phyloP scores from a whole-genome alignment of 1,140 invertebrate genomes.

The Bombyx mandarina region DNA sequence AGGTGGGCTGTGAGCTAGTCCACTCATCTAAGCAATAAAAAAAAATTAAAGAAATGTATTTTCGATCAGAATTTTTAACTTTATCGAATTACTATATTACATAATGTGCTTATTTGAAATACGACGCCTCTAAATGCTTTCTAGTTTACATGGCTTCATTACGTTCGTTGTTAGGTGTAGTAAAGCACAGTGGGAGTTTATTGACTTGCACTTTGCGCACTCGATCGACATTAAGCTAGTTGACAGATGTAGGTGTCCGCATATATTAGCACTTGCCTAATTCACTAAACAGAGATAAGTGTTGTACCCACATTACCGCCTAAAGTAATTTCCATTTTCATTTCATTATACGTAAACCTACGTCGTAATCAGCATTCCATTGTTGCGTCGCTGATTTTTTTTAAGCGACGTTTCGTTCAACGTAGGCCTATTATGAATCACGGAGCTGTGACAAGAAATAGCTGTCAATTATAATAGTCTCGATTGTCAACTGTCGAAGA shows the following conservation, averaged over 20 bases:
- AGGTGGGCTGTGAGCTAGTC: too few species aligned
- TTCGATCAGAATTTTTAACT: neutral
- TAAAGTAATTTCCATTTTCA: constrained; percentile 22
- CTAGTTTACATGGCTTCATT: constrained; percentile 15
- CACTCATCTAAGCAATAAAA: too few species aligned
- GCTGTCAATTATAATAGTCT: constrained; percentile 3
- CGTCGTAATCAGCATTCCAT: too few species aligned
- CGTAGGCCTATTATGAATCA: too few species aligned
- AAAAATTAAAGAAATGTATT: too few species aligned
- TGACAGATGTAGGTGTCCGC: constrained; percentile 59
- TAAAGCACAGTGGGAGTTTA: constrained; percentile 39
- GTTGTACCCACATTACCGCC: constrained; percentile 47
- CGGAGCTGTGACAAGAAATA: too few species aligned
- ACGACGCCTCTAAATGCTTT: constrained; percentile 14
- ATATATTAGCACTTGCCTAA: constrained; percentile 65
- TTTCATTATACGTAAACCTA: constrained; percentile 8
- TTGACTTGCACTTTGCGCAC: constrained; percentile 27
- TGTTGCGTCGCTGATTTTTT: too few species aligned
- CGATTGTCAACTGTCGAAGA: neutral
- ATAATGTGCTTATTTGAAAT: neutral
- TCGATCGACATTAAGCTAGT: constrained; percentile 37
- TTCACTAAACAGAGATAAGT: constrained; percentile 41
- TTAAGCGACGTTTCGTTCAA: too few species aligned
- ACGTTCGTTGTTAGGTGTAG: constrained; percentile 12
- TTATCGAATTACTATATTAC: constrained; percentile 1